These are phyloP conservation scores for Dinoponera quadriceps DNA, from an alignment of 1,140 invertebrate species.

Conservation along the genomic window DNA sequence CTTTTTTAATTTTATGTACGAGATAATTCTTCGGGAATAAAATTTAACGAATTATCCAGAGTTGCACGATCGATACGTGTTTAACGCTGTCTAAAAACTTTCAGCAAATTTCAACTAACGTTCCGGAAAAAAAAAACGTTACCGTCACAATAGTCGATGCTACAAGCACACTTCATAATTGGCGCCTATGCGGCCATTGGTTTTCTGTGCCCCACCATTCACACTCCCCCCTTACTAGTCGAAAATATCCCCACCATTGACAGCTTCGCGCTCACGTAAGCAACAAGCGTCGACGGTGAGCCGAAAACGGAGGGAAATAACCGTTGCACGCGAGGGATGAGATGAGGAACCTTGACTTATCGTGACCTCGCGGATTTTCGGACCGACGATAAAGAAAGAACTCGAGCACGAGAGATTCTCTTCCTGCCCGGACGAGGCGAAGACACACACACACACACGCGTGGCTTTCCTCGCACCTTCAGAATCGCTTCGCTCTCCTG, in stretches of 20 bases:
- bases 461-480: slow-evolving; percentile 77
- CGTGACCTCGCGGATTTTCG: slow-evolving; percentile 43
- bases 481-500: slow-evolving; percentile 85
- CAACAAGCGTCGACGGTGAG: slow-evolving; percentile 69
- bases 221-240: slow-evolving; percentile 14
- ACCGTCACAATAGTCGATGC: background rate
- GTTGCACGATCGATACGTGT: background rate
- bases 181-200: slow-evolving; percentile 64
- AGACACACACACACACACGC: background rate
- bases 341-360: slow-evolving; percentile 18
- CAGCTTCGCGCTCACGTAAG: slow-evolving; percentile 61
- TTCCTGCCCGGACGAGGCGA: background rate
- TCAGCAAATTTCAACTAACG: background rate
- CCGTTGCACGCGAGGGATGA: background rate
- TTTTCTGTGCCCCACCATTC: slow-evolving; percentile 22
- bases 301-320: slow-evolving; percentile 72
- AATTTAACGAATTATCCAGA: too few species aligned
- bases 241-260: slow-evolving; percentile 47
- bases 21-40: too few species aligned
- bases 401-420: background rate
- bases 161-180: slow-evolving; percentile 62
- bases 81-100: background rate
- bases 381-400: slow-evolving; percentile 13
- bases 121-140: too few species aligned
- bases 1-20: too few species aligned